Evolutionary conservation across 2,113 vertebrate species (phyloP).

Genomic region (Nestor notabilis): DNA sequence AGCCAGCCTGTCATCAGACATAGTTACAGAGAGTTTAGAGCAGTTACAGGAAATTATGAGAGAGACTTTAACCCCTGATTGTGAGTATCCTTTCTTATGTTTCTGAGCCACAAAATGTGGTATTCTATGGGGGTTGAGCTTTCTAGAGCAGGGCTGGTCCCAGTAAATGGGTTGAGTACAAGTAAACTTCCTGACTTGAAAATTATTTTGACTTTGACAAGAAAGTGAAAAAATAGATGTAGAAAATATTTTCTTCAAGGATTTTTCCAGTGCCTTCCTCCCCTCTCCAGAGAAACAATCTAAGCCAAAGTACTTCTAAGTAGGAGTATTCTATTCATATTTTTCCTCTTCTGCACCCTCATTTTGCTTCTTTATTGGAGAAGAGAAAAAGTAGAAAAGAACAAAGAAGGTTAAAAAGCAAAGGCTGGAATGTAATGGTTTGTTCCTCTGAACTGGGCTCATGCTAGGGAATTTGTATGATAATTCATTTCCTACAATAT

Average conservation of each 20-base stretch:
- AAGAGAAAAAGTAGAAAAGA: background rate
- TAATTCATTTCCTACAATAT: background rate
- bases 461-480: background rate
- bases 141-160: background rate
- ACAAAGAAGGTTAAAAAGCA: background rate
- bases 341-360: background rate
- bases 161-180: background rate
- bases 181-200: background rate
- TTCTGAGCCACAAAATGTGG: background rate
- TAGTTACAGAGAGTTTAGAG: background rate
- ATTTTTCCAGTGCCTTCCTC: background rate
- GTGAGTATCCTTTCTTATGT: background rate
- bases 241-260: background rate
- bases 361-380: background rate
- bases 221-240: background rate
- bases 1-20: background rate
- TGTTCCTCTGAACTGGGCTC: background rate
- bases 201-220: background rate
- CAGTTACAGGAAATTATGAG: background rate
- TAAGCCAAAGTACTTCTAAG: background rate
- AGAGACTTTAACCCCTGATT: background rate
- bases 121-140: background rate
- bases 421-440: background rate
- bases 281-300: background rate
- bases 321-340: background rate